A percentile compares a stretch with the other conserved stretches of the same genome.
Conservation (phyloP, 2,888 invertebrate species). For the Pycnomerus fuliginosus region DNA sequence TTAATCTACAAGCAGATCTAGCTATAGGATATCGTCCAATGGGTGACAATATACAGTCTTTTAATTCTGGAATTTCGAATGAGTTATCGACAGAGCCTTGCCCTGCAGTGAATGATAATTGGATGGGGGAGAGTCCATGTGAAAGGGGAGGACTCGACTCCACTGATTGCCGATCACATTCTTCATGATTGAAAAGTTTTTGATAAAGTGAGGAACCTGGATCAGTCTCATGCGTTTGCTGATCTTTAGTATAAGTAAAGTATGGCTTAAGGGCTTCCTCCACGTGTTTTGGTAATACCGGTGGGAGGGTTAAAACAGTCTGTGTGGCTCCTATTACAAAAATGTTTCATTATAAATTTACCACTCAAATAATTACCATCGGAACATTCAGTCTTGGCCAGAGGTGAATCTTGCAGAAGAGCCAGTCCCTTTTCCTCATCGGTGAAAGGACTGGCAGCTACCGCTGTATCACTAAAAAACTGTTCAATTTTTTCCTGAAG, state of each 20-base stretch:
- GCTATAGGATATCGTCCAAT: slow-evolving; percentile 34
- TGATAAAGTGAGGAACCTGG: slow-evolving; percentile 38
- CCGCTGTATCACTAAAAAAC: slow-evolving; percentile 49
- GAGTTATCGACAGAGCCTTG: slow-evolving; percentile 20
- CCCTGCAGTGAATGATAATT: slow-evolving; percentile 31
- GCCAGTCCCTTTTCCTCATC: slow-evolving; percentile 13
- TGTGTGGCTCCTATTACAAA: slow-evolving; percentile 65
- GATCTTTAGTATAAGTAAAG: slow-evolving; percentile 58
- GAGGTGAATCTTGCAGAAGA: background rate
- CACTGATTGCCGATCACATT: slow-evolving; percentile 26
- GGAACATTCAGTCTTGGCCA: background rate
- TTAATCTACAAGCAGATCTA: slow-evolving; percentile 55
- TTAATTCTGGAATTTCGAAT: slow-evolving; percentile 30
- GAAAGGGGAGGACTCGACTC: slow-evolving; percentile 39
- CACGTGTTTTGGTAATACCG: slow-evolving; percentile 61
- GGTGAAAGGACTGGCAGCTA: slow-evolving; percentile 51
- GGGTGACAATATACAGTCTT: slow-evolving; percentile 41
- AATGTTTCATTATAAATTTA: background rate
- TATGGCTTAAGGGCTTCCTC: slow-evolving; percentile 64
- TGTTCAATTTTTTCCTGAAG: slow-evolving; percentile 69
- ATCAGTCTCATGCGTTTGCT: slow-evolving; percentile 28
- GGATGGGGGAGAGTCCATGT: slow-evolving; percentile 38
- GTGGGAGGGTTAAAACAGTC: slow-evolving; percentile 65
- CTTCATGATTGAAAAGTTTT: slow-evolving; percentile 45
- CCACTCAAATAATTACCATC: background rate